phyloP scores from a whole-genome alignment of 2,113 vertebrate species.

The Zingel zingel region DNA sequence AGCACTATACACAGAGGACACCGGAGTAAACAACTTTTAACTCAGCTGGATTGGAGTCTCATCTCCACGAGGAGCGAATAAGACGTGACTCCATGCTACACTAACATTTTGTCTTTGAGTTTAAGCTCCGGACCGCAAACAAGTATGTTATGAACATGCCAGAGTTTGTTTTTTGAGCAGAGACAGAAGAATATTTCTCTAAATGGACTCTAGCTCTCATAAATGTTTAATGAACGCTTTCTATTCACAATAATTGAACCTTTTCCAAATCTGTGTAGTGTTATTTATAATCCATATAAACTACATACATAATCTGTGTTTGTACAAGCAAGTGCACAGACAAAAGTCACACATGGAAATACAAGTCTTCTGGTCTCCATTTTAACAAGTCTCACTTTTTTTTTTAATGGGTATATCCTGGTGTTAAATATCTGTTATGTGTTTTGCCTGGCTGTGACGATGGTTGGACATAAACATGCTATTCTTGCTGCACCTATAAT shows the following conservation, averaged over 20 bases:
- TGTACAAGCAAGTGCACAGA: conserved; percentile 69
- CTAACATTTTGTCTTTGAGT: conserved; percentile 42
- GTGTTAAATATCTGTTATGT: conserved; percentile 70
- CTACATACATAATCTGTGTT: conserved; percentile 48
- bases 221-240: conserved; percentile 57
- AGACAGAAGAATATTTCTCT: conserved; percentile 37
- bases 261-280: conserved; percentile 48
- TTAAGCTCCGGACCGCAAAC: conserved; percentile 40
- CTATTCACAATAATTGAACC: conserved; percentile 39
- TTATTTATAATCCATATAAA: conserved; percentile 48
- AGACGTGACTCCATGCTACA: conserved; percentile 29
- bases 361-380: conserved; percentile 43
- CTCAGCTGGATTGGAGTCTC: conserved; percentile 32
- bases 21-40: conserved; percentile 61
- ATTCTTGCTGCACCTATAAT: conserved; percentile 64
- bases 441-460: conserved; percentile 66
- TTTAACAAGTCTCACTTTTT: conserved; percentile 70
- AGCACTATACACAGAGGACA: conserved; percentile 50
- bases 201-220: conserved; percentile 35
- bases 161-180: conserved; percentile 27
- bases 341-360: conserved; percentile 59
- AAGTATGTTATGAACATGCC: conserved; percentile 9
- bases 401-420: conserved; percentile 66
- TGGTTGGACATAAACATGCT: conserved; percentile 69
- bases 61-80: conserved; percentile 29